Evolutionary conservation across 2,113 vertebrate species (phyloP).

Genomic region (Cebidichthys violaceus): DNA sequence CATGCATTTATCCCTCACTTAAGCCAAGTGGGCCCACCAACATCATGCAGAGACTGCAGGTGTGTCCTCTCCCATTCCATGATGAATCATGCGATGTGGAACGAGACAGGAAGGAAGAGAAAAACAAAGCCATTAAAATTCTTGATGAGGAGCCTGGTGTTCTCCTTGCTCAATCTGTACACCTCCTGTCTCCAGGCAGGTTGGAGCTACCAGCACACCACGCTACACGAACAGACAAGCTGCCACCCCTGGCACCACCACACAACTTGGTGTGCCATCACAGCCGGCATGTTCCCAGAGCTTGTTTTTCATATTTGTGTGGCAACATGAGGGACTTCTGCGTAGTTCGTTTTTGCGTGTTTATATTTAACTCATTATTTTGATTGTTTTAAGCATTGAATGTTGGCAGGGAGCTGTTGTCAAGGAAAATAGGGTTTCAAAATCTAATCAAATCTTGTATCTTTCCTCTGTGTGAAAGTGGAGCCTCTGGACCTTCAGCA

Average conservation of each 20-base stretch:
- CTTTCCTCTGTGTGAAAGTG: neutral
- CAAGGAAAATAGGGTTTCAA: conserved; percentile 30
- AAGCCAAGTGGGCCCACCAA: conserved; percentile 36
- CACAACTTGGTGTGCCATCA: conserved; percentile 54
- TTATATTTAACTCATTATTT: conserved; percentile 24
- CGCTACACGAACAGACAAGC: conserved; percentile 64
- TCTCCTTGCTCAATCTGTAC: conserved; percentile 70
- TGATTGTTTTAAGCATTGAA: conserved; percentile 8
- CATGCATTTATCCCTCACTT: conserved; percentile 6
- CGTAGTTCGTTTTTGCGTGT: conserved; percentile 15
- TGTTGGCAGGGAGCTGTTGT: conserved; percentile 14
- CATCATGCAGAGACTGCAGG: conserved; percentile 58
- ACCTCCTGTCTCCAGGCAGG: conserved; percentile 75
- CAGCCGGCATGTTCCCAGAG: conserved; percentile 57
- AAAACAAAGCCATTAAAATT: conserved; percentile 67
- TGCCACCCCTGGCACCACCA: conserved; percentile 70
- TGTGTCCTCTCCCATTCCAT: conserved; percentile 54
- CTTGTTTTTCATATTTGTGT: conserved; percentile 50
- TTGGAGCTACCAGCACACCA: conserved; percentile 63
- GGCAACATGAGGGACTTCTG: conserved; percentile 34
- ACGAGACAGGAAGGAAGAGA: conserved; percentile 70
- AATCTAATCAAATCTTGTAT: conserved; percentile 28
- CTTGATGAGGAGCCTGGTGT: conserved; percentile 66
- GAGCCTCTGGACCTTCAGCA: conserved; percentile 16
- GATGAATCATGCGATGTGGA: conserved; percentile 52